Evolutionary conservation across 2,113 vertebrate species (phyloP), one percentile per base, ranked within the genome.

Genomic region (Rhynchomys soricoides): DNA sequence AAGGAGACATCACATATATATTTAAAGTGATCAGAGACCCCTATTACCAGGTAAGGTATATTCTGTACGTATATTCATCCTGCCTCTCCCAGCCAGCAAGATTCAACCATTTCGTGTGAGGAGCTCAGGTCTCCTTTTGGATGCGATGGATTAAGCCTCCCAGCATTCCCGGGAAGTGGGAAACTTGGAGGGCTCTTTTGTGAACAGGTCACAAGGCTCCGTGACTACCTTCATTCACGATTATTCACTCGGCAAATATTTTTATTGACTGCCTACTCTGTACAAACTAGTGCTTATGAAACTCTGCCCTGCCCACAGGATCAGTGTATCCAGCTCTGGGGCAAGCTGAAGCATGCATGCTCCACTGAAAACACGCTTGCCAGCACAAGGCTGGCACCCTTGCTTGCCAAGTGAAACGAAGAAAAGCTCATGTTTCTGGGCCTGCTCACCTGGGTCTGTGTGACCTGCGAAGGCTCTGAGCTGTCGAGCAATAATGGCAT

Each of bases 201-300:
- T 50, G 62, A 52, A 24, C 31, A n/a, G 85, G n/a, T 90, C 78
- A 13, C 86, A 37, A 1, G 45, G 68, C 48, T 26, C 73, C 66
- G 0, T 13, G 85, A 93, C 43, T 43, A 45, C 55, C 57, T 74
- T 62, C 83, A 21, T 74, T 79, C 85, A 29, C 79, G 24, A 57
- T 82, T 92, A 66, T n/a, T 93, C 92, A 94, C 79, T 45, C 68
- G 24, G 52, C 73, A 93, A 87, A n/a, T 85, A 90, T 89, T 93
- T 96, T 95, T 96, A 97, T 37, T 66, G 91, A 66, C 79, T 75
- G 95, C 95, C 74, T 93, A 45, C 85, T 88, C 79, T 17, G 90
- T 43, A 24, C 68, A 86, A 79, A 95, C 81, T 3, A 62, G 66
- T 40, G 24, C 9, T 55, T 29, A 7, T 82, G 94, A 95, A 93